Conservation (phyloP, 2,888 invertebrate genomes). For the Embidobia sp. region DNA sequence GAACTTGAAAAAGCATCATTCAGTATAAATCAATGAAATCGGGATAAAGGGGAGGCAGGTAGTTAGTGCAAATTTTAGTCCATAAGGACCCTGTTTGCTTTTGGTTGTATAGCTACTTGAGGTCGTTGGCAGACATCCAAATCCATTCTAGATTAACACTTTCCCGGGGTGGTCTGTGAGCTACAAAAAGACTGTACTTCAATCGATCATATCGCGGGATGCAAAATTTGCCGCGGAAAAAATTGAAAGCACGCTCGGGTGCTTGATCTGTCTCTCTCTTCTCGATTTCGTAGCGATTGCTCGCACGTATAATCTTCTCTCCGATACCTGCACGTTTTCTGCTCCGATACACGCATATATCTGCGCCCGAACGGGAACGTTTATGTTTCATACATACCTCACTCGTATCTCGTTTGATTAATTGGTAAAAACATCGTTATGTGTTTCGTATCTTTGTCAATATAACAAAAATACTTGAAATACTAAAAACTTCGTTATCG, state of each 20-base stretch:
- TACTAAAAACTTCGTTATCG: conserved; percentile 29
- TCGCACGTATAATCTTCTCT: conserved; percentile 28
- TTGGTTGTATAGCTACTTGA: conserved; percentile 50
- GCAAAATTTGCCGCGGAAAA: conserved; percentile 42
- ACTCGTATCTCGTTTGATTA: conserved; percentile 49
- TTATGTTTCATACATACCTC: conserved; percentile 35
- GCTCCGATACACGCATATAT: conserved; percentile 5
- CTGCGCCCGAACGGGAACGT: conserved; percentile 9
- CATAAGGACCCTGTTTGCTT: conserved; percentile 50
- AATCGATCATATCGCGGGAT: conserved; percentile 59
- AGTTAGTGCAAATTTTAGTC: conserved; percentile 48
- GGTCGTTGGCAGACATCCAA: conserved; percentile 45
- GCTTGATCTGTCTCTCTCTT: conserved; percentile 7
- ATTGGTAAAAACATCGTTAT: conserved; percentile 46
- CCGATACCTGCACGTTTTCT: not conserved
- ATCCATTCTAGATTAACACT: conserved; percentile 58
- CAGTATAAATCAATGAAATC: too few relatives aligned
- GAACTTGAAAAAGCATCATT: too few relatives aligned
- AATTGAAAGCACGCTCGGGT: conserved; percentile 16
- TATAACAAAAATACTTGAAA: conserved; percentile 30
- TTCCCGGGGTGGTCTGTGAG: conserved; percentile 43
- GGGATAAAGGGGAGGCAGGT: too few relatives aligned
- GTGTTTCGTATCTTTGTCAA: conserved; percentile 20
- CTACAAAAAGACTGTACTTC: conserved; percentile 52
- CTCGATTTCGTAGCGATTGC: conserved; percentile 33